A percentile compares a stretch with the other conserved stretches of the same genome.
Evolutionary conservation across 1,140 invertebrate species (phyloP).

Genomic region (Nebria ingens): DNA sequence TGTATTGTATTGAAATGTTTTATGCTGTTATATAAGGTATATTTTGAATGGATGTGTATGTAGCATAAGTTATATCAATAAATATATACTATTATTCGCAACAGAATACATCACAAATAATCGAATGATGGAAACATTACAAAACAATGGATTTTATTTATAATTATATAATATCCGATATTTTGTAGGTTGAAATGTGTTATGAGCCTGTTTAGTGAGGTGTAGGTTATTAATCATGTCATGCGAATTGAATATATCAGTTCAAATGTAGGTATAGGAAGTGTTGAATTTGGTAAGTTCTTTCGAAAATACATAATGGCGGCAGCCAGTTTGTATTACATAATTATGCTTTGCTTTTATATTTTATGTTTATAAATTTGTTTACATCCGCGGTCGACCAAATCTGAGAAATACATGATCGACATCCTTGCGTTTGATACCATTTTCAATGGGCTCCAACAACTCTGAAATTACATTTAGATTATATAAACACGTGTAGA

Average conservation of each 20-base stretch:
- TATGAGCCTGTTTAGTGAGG: too few species aligned
- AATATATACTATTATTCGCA: slow-evolving; percentile 6
- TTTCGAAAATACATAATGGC: too few species aligned
- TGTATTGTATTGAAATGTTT: too few species aligned
- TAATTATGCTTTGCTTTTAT: slow-evolving; percentile 1
- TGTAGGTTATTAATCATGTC: too few species aligned
- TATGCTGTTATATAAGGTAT: too few species aligned
- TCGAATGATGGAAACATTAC: background rate
- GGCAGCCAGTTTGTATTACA: too few species aligned
- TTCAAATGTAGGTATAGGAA: slow-evolving; percentile 10
- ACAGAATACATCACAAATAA: slow-evolving; percentile 5
- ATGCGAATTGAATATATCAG: too few species aligned
- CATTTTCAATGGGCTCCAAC: slow-evolving; percentile 37
- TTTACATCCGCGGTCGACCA: slow-evolving; percentile 46
- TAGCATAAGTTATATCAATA: slow-evolving; percentile 1
- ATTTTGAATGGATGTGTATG: background rate
- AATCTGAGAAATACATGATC: slow-evolving; percentile 74
- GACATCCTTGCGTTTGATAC: slow-evolving; percentile 66
- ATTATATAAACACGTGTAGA: slow-evolving; percentile 22
- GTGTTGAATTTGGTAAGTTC: slow-evolving; percentile 10
- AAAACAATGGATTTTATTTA: background rate
- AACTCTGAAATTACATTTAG: slow-evolving; percentile 19
- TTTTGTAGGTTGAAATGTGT: too few species aligned
- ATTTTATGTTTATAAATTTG: slow-evolving; percentile 11
- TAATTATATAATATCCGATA: too few species aligned